A percentile compares a stretch with the other conserved stretches of the same genome.
phyloP scores from a whole-genome alignment of 1,140 invertebrate genomes.

The Halotydeus destructor region DNA sequence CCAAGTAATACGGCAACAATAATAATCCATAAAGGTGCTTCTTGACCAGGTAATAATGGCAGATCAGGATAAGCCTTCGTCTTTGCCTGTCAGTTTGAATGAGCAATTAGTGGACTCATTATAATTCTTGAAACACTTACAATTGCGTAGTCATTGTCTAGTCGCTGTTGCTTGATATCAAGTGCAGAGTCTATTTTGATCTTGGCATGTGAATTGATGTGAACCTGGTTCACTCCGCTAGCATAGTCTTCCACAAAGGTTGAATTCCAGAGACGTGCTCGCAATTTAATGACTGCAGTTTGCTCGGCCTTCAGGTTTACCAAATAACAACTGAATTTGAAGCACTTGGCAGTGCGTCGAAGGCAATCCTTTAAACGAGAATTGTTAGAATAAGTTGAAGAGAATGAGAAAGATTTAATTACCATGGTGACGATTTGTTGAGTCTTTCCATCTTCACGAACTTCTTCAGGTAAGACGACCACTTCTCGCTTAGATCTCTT shows the following conservation, averaged over 20 bases:
- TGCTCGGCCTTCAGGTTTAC: conserved; percentile 46
- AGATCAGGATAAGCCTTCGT: conserved; percentile 57
- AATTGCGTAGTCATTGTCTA: conserved; percentile 34
- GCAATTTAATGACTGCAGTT: conserved; percentile 30
- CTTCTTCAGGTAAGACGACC: conserved; percentile 41
- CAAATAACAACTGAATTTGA: conserved; percentile 57
- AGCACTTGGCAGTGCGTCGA: conserved; percentile 51
- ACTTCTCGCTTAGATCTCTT: conserved; percentile 42
- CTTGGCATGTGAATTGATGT: conserved; percentile 49
- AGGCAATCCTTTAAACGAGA: conserved; percentile 54
- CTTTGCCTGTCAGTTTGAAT: conserved; percentile 34
- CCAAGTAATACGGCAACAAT: conserved; percentile 54
- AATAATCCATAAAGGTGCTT: conserved; percentile 56
- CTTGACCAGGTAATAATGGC: conserved; percentile 37
- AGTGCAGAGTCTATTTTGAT: conserved; percentile 44
- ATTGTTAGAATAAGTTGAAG: conserved; percentile 17
- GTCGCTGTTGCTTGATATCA: conserved; percentile 46
- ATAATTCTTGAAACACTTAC: conserved; percentile 10
- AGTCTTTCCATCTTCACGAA: conserved; percentile 43
- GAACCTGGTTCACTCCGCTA: conserved; percentile 46
- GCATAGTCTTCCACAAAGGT: conserved; percentile 34
- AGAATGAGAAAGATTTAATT: too few species aligned
- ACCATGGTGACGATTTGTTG: conserved; percentile 54
- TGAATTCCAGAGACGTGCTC: conserved; percentile 55
- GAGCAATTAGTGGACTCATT: conserved; percentile 1